Evolutionary conservation across 30 jellyfish, hydroid and myxozoan species (phyloP).

Genomic region (Turritopsis dohrnii): DNA sequence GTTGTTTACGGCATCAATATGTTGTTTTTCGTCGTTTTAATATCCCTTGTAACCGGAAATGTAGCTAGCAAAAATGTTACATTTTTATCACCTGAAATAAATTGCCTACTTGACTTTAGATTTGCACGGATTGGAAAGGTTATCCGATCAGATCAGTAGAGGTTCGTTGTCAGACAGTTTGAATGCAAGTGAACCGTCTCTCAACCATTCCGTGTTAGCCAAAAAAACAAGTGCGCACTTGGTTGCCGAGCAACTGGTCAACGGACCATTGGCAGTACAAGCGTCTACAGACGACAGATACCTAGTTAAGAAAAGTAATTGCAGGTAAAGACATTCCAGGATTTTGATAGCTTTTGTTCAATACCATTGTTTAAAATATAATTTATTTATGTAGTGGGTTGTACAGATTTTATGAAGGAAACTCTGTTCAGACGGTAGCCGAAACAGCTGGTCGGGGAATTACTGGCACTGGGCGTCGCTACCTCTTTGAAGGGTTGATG

Average conservation of each 20-base stretch:
- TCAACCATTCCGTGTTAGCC: slow-evolving; percentile 12
- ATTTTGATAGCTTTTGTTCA: too few species aligned
- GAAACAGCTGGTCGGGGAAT: slow-evolving; percentile 90
- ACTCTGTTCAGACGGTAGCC: slow-evolving; percentile 37
- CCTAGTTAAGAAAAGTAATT: slow-evolving; percentile 13
- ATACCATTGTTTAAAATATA: neutral
- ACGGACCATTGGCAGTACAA: neutral
- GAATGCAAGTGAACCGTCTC: neutral
- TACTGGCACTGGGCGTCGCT: slow-evolving; percentile 89
- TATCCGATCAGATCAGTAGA: neutral
- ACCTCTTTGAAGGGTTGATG: slow-evolving; percentile 68
- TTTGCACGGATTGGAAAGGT: neutral
- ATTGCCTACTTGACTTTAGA: neutral
- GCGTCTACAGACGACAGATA: neutral
- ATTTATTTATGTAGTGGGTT: slow-evolving; percentile 40
- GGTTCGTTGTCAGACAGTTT: neutral
- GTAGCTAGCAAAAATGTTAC: neutral
- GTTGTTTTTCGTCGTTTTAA: too few species aligned
- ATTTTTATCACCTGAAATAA: neutral
- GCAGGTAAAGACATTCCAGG: slow-evolving; percentile 8
- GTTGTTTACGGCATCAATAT: too few species aligned
- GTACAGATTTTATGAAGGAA: slow-evolving; percentile 48
- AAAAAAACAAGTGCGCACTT: neutral
- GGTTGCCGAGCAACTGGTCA: neutral
- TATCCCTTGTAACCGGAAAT: neutral